phyloP scores from a whole-genome alignment of 2,113 vertebrate genomes.

The Ascaphus truei region DNA sequence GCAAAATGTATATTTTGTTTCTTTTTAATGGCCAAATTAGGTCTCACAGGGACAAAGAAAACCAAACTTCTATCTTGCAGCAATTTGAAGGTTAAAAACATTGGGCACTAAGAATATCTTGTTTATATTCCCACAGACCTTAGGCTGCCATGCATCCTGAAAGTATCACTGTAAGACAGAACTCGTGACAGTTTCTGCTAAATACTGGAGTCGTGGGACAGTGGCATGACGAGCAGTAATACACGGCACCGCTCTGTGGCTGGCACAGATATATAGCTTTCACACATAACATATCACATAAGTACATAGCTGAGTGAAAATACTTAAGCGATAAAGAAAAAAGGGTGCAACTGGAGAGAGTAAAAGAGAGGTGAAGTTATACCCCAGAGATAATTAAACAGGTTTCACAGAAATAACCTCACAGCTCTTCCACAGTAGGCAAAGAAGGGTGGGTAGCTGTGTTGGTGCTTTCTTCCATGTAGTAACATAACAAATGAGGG shows the following conservation, averaged over 20 bases:
- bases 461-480: too few species aligned
- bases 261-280: not conserved
- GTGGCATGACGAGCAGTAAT: not conserved
- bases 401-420: too few species aligned
- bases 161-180: not conserved
- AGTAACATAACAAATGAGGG: too few species aligned
- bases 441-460: too few species aligned
- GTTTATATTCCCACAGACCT: conserved; percentile 13
- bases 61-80: not conserved
- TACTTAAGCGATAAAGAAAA: not conserved
- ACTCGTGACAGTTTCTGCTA: not conserved
- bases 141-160: not conserved
- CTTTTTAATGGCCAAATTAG: not conserved
- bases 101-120: not conserved
- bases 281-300: not conserved
- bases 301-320: not conserved
- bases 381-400: not conserved
- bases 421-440: too few species aligned
- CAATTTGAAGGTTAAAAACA: not conserved
- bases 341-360: not conserved
- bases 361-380: not conserved
- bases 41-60: not conserved
- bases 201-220: not conserved
- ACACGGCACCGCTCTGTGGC: not conserved
- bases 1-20: too few species aligned